Percentiles rank a stretch among this genome's conserved stretches.
Evolutionary conservation across 2,797 vertebrate species (phyloP).

Genomic region (Liasis olivaceus): DNA sequence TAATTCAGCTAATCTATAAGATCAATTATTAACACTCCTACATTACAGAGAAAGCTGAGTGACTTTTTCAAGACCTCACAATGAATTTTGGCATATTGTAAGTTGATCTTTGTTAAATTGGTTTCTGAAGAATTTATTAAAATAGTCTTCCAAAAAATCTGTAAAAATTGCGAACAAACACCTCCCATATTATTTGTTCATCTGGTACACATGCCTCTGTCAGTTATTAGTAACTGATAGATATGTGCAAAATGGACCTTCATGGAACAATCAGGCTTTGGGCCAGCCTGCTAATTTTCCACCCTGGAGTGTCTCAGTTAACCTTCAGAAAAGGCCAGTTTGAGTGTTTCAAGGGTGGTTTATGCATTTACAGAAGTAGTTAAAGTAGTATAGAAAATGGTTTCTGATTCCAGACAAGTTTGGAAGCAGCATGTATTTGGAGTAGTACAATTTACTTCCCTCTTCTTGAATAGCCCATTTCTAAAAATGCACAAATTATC

Average conservation of each 20-base stretch:
- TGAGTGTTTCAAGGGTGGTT: not conserved
- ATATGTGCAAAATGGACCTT: not conserved
- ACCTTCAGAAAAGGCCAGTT: not conserved
- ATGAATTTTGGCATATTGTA: not conserved
- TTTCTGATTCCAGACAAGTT: not conserved
- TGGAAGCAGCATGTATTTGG: not conserved
- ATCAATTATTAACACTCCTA: not conserved
- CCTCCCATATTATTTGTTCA: not conserved
- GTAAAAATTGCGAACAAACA: not conserved
- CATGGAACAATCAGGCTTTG: not conserved
- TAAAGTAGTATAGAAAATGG: not conserved
- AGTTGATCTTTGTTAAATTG: not conserved
- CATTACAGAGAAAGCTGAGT: not conserved
- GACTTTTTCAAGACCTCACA: not conserved
- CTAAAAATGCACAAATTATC: not conserved
- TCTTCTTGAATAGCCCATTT: not conserved
- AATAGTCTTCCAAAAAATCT: not conserved
- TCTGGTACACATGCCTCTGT: not conserved
- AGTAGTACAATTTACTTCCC: not conserved
- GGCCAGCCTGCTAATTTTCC: not conserved
- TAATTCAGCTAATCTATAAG: not conserved
- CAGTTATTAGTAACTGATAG: not conserved
- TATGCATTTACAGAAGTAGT: not conserved
- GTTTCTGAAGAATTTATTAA: not conserved
- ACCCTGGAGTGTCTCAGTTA: not conserved